A percentile compares a stretch with the other conserved stretches of the same genome.
phyloP scores from a whole-genome alignment of 2,888 invertebrate genomes.

The Glyphotaelius pellucidus region DNA sequence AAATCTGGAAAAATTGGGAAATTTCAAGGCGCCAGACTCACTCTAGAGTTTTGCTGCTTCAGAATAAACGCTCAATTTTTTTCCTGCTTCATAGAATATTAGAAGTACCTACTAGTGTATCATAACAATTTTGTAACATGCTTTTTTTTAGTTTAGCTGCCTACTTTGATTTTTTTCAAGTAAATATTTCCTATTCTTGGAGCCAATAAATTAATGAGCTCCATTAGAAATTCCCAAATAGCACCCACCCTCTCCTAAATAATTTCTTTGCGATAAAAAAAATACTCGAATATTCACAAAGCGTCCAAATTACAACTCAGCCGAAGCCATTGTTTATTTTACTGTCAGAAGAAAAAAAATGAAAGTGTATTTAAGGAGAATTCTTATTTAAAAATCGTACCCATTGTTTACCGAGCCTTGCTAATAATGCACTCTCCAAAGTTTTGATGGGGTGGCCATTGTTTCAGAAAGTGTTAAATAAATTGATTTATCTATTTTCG shows the following conservation, averaged over 20 bases:
- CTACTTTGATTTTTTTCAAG: too few species aligned
- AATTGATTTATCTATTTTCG: neutral
- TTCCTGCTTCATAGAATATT: too few species aligned
- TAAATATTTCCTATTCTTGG: neutral
- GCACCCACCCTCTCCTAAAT: neutral
- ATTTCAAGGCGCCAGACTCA: too few species aligned
- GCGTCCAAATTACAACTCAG: slow-evolving; percentile 40
- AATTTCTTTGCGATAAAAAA: slow-evolving; percentile 29
- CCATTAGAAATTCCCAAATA: neutral
- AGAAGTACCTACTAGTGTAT: too few species aligned
- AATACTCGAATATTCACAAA: slow-evolving; percentile 42
- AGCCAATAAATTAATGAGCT: neutral
- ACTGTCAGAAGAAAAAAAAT: slow-evolving; percentile 62
- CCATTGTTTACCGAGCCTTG: slow-evolving; percentile 64
- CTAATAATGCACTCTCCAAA: slow-evolving; percentile 60
- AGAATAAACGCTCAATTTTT: too few species aligned
- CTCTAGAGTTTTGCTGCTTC: too few species aligned
- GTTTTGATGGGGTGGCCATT: slow-evolving; percentile 44
- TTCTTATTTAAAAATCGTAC: slow-evolving; percentile 64
- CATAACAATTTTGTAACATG: too few species aligned
- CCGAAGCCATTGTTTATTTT: slow-evolving; percentile 59
- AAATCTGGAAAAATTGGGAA: too few species aligned
- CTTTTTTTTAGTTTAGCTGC: too few species aligned
- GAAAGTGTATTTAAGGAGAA: slow-evolving; percentile 64
- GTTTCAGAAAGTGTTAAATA: neutral